Evolutionary conservation across 2,797 vertebrate genomes (phyloP).

Genomic region (Onychomys torridus): DNA sequence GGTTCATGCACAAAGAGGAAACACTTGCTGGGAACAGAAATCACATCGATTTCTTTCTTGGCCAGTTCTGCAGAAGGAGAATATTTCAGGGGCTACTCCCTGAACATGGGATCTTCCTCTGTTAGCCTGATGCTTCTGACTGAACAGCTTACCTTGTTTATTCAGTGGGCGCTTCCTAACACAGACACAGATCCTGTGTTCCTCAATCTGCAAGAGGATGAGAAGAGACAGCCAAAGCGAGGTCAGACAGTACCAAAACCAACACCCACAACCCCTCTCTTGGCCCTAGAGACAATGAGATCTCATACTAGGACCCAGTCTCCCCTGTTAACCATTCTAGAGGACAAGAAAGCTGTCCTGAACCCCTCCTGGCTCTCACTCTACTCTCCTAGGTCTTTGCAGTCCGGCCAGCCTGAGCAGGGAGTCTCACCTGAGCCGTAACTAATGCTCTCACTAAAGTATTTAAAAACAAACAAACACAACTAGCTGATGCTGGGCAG

Average conservation of each 20-base stretch:
- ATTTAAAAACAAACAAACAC: neutral
- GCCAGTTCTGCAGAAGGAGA: slow-evolving; percentile 89
- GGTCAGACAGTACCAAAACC: slow-evolving; percentile 3
- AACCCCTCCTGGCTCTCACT: neutral
- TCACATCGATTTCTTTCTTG: slow-evolving; percentile 96
- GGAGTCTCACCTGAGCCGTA: neutral
- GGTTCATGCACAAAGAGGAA: slow-evolving; percentile 95
- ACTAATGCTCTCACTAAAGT: neutral
- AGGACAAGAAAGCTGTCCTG: neutral
- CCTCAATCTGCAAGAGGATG: slow-evolving; percentile 89
- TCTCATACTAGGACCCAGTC: neutral
- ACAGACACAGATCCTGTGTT: slow-evolving; percentile 96
- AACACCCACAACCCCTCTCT: neutral
- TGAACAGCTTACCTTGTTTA: slow-evolving; percentile 91
- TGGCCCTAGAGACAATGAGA: neutral
- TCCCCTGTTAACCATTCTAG: neutral
- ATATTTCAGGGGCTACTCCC: slow-evolving; percentile 5
- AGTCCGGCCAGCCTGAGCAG: slow-evolving; percentile 24
- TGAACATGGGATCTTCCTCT: neutral
- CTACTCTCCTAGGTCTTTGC: neutral
- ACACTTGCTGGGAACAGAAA: slow-evolving; percentile 94
- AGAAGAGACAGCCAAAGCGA: slow-evolving; percentile 43
- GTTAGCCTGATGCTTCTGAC: neutral
- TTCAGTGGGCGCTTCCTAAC: slow-evolving; percentile 97
- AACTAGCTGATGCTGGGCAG: neutral